Evolutionary conservation across 2,113 vertebrate genomes (phyloP).

Genomic region (Malurus melanocephalus): DNA sequence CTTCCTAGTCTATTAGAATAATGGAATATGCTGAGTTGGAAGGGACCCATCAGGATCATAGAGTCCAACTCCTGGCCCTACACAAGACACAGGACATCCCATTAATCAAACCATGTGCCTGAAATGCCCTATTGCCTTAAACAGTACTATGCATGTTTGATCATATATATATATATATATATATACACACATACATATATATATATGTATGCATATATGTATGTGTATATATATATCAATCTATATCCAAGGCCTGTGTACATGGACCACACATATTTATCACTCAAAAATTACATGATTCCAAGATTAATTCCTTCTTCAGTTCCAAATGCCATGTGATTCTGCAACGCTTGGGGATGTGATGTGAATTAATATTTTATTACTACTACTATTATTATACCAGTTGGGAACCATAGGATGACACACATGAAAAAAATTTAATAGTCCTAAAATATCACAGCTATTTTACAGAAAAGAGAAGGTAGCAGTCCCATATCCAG

Average conservation of each 20-base stretch:
- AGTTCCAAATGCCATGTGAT: fast-evolving
- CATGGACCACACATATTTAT: background rate
- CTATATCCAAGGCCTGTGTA: background rate
- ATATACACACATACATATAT: too few relatives aligned
- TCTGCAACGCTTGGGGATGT: background rate
- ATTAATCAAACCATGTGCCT: background rate
- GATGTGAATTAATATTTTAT: background rate
- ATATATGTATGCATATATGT: too few relatives aligned
- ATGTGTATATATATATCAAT: background rate
- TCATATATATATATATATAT: background rate
- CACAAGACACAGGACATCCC: background rate
- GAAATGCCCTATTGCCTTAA: background rate
- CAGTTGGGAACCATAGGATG: background rate
- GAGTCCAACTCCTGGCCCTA: background rate
- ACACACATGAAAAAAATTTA: background rate
- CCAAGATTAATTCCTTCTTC: background rate
- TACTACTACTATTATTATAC: background rate
- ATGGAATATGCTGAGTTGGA: background rate
- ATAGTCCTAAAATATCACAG: background rate
- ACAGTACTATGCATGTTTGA: background rate
- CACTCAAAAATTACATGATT: background rate
- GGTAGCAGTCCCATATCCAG: background rate
- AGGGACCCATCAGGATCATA: fast-evolving
- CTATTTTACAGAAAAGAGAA: background rate
- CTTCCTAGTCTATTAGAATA: background rate